Base-by-base conservation (phyloP, 2,888 invertebrate species). In the Drosophila anomalata region DNA sequence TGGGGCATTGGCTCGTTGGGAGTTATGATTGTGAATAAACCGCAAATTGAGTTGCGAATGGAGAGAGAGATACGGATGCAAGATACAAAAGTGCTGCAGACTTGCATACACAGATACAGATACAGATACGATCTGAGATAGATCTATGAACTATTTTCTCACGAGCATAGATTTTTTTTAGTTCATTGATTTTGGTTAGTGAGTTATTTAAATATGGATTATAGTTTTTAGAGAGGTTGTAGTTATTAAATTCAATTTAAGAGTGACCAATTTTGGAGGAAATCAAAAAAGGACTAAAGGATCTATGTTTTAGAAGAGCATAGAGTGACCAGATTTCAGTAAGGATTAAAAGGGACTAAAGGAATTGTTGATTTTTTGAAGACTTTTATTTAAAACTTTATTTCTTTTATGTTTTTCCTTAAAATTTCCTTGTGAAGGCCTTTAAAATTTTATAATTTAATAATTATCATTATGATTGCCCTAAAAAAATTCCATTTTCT, bases 11-110 rank as follows among this genome's bases (percentile, higher is more conserved):
- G 66, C 29, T 75, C 73, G 36, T 36, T 36, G 70, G 73, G 61
- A 82, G 73, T 82, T 78, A 80, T 80, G 78, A 74, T 78, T 78
- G 73, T 65, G 62, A 66, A 65, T 71, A 80, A 50, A 62, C 62
- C 62, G 62, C 62, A 65, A 63, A 65, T 65, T 62, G 63, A 65
- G 46, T 33, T 47, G 53, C 29, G 29, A 26, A 12, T 46, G 17
- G 46, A 12, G 41, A 53, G 41, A 53, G 55, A 52, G 51, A 50
- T 44, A 14, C 14, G 31, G 20, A 62, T 53, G 41, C 48, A 20
- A 36, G 22, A n/a, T 42, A 20, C 41, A 42, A 42, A 20, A 42
- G 17, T 36, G 14, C 36, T n/a, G 36, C 36, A 36, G 33, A 33
- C 33, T 33, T 33, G 26, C 24, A 48, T 14, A 41, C 8, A 48